These are phyloP conservation scores for Gymnoscopelus braueri DNA, from an alignment of 2,797 vertebrate genomes.

Conservation along the genomic window DNA sequence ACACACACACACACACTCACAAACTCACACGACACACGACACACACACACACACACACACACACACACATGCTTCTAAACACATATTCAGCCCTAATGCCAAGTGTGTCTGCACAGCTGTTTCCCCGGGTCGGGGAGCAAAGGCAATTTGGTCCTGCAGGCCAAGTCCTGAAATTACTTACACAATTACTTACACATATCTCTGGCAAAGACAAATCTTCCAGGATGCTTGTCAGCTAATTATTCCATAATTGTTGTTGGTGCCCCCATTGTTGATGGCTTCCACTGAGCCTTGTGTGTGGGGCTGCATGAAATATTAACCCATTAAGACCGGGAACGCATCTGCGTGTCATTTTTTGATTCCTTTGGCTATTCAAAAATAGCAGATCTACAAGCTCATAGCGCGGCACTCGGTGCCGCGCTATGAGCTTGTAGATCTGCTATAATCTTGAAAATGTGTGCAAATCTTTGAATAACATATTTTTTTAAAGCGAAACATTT, in stretches of 20 bases:
- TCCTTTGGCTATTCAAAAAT: too few relatives aligned
- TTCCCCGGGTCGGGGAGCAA: conserved; percentile 37
- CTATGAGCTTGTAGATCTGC: too few relatives aligned
- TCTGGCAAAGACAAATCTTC: conserved; percentile 61
- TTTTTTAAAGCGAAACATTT: too few relatives aligned
- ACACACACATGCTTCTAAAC: conserved; percentile 11
- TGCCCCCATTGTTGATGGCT: conserved; percentile 67
- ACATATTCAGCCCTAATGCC: not conserved
- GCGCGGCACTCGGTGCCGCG: too few relatives aligned
- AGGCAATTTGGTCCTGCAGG: conserved; percentile 45
- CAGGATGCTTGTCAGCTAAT: conserved; percentile 69
- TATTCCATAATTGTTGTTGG: conserved; percentile 75
- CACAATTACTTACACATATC: conserved; percentile 67
- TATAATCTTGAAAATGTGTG: too few relatives aligned
- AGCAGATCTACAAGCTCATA: too few relatives aligned
- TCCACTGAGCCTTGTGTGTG: conserved; percentile 58
- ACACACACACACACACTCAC: conserved; percentile 11
- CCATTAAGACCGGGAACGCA: too few relatives aligned
- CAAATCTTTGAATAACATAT: too few relatives aligned
- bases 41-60: conserved; percentile 14
- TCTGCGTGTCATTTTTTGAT: too few relatives aligned
- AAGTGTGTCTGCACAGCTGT: conserved; percentile 23
- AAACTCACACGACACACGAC: conserved; percentile 8
- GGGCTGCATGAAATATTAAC: conserved; percentile 72
- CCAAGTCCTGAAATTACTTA: conserved; percentile 60